A percentile compares a stretch with the other conserved stretches of the same genome.
Conservation (phyloP, 2,797 vertebrate species). For the Threskiornis aethiopicus region DNA sequence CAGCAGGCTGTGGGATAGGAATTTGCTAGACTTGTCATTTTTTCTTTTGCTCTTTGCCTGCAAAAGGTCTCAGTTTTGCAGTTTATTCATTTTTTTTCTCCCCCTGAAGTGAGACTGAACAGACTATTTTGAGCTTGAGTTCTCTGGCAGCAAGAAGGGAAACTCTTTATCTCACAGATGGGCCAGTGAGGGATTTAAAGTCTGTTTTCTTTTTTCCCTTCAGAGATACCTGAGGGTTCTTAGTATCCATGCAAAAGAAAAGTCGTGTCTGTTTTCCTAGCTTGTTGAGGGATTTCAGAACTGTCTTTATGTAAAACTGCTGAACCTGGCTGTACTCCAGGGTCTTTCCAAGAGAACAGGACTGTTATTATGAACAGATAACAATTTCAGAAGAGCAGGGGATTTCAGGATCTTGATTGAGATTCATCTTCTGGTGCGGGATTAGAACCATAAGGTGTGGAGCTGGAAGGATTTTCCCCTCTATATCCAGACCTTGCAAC, state of each 20-base stretch:
- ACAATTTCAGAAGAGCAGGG: neutral
- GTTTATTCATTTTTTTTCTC: neutral
- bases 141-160: neutral
- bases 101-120: neutral
- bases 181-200: neutral
- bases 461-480: neutral
- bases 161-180: neutral
- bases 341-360: neutral
- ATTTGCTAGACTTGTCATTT: constrained; percentile 4
- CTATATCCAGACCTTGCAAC: neutral
- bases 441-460: neutral
- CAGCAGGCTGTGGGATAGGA: constrained; percentile 8
- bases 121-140: neutral
- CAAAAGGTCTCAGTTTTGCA: neutral
- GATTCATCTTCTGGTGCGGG: neutral
- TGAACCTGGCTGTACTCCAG: neutral
- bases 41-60: neutral
- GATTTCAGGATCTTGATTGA: constrained; percentile 7
- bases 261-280: neutral
- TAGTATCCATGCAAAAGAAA: neutral
- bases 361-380: neutral
- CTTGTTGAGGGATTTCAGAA: neutral
- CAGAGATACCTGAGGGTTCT: neutral
- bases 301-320: neutral
- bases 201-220: neutral